Evolutionary conservation across 2,888 invertebrate species (phyloP), one percentile per base, ranked within the genome.

Genomic region (Parnassius orleans): DNA sequence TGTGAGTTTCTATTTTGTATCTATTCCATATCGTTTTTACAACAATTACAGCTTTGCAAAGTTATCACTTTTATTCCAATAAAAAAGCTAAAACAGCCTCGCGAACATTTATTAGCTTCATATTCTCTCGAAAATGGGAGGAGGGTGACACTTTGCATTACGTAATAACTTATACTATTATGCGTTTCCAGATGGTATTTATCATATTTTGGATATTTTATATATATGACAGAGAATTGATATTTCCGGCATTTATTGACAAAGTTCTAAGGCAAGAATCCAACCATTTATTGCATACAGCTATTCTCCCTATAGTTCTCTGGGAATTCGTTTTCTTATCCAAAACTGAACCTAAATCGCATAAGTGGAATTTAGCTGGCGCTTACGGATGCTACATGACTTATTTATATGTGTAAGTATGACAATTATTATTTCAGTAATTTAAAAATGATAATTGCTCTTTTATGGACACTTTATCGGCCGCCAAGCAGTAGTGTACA

Each of bases 231-330:
- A 76, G 86, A 53, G 71, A 71, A 9, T 72, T 90, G 0, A 76
- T 89, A 2, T 84, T 80, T 62, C 90, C 89, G 0, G 65, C 69
- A 0, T 83, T 72, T 47, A 66, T 86, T 0, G 88, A 90, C 51
- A 70, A 75, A 5, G 69, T 81, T 0, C 66, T 90, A 2, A 76
- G 79, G 0, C 64, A 70, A 0, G 63, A 72, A 0, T 79, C 83
- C 0, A 90, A 90, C 66, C 89, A 90, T 11, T 72, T 88, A 0
- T 77, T 89, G 24, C 90, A 90, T 11, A 81, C 89, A 0, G 67
- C 75, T 2, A 84, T 90, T 1, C 42, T 82, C 0, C 80, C 83
- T 0, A 70, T 88, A 0, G 78, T 69, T 0, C 0, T 87, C 0
- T 84, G 82, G 78, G 88, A 90, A 51, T 48, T 86, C 0, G 1